These are phyloP conservation scores for Drosophila malerkotliana DNA, from an alignment of 1,140 invertebrate genomes.

Conservation along the genomic window DNA sequence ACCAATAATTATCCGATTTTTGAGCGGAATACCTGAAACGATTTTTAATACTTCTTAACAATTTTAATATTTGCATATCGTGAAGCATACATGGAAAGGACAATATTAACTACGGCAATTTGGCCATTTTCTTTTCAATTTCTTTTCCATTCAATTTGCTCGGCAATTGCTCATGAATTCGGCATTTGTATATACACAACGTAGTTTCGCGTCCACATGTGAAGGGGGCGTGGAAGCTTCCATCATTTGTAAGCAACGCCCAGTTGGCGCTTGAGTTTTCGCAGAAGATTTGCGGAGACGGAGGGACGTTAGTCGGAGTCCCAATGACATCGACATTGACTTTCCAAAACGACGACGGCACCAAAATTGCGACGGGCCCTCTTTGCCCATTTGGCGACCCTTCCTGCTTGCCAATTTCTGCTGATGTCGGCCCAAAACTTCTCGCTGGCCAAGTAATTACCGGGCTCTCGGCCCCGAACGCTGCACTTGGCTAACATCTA, in stretches of 20 bases:
- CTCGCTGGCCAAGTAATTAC: slow-evolving; percentile 78
- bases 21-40: no score
- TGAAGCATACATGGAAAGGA: no score
- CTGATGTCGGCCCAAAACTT: slow-evolving; percentile 68
- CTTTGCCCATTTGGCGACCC: slow-evolving; percentile 30
- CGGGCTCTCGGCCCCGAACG: slow-evolving; percentile 34
- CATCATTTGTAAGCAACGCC: slow-evolving; percentile 70
- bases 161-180: slow-evolving; percentile 22
- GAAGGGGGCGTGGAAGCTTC: slow-evolving; percentile 54
- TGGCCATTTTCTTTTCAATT: no score
- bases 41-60: no score
- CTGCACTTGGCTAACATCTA: slow-evolving; percentile 32
- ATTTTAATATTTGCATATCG: no score
- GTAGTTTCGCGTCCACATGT: slow-evolving; percentile 58
- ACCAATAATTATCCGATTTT: no score
- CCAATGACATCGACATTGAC: slow-evolving; percentile 27
- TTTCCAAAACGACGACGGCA: slow-evolving; percentile 26
- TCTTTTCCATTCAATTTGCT: no score
- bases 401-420: slow-evolving; percentile 67
- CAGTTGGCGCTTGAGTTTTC: slow-evolving; percentile 41
- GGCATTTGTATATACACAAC: slow-evolving; percentile 75
- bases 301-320: slow-evolving; percentile 5
- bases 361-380: slow-evolving; percentile 34
- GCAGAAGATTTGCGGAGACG: slow-evolving; percentile 62
- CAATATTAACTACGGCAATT: no score